Evolutionary conservation across 2,113 vertebrate genomes (phyloP), one percentile per base, ranked within the genome.

Genomic region (Cyanoderma ruficeps): DNA sequence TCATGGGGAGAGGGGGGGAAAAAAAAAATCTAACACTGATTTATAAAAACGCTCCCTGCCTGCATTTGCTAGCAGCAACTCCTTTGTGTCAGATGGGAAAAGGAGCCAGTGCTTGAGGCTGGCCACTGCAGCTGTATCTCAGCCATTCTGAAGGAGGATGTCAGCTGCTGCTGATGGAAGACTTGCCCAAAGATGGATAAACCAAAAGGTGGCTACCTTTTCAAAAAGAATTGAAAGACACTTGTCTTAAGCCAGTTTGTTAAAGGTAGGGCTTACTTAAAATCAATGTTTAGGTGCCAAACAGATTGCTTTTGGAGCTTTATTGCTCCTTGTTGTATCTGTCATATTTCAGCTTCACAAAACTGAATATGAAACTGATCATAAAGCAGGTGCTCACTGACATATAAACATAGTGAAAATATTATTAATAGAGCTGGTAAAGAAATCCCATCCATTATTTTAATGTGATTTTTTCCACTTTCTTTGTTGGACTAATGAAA

Each of bases 41-140:
- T 52, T 85, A 27, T 2, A 6, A 19, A 87, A 77, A 10, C 0
- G 0, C 79, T 86, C 23, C 39, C 57, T 94, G 65, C 47, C 83
- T 83, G 56, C 28, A 18, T 70, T 71, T 90, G 56, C 50, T 61
- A 15, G 61, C 69, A 59, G 71, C 71, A 94, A 30, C 35, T 63
- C 27, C 44, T 83, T 86, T 71, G 41, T 53, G 27, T 72, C 14
- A 23, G 35, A 28, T 30, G 1, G 2, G 57, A 11, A 30, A 67
- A 41, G 1, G 57, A 50, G 25, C 17, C 24, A 9, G 53, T 37
- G 67, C 52, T 55, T 1, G 5, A 49, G 70, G 19, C 30, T 0
- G 1, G 30, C 28, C 23, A 2, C 49, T 83, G 77, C 30, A 52
- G 74, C 56, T 84, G 6, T 22, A 28, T 39, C 49, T 35, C 24